A percentile compares a stretch with the other conserved stretches of the same genome.
These are phyloP conservation scores for Philereme vetulata DNA, from an alignment of 2,888 invertebrate species.

Conservation along the genomic window DNA sequence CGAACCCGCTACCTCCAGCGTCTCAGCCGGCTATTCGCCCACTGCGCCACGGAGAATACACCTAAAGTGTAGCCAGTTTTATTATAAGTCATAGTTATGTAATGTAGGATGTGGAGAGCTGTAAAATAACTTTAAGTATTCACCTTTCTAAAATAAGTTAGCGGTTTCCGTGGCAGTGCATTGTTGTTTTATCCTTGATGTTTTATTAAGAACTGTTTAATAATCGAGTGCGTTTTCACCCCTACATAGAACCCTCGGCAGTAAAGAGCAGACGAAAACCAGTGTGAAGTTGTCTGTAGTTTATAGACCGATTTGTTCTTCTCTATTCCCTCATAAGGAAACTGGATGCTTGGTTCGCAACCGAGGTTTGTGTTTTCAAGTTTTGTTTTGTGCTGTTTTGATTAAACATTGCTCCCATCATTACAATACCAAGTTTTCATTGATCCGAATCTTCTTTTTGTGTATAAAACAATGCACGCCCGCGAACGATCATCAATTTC, in stretches of 20 bases:
- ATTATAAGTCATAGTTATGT: constrained; percentile 66
- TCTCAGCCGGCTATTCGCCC: too few species aligned
- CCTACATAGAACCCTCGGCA: constrained; percentile 12
- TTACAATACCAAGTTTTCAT: constrained; percentile 14
- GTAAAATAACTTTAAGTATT: constrained; percentile 63
- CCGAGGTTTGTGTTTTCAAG: neutral
- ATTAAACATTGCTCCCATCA: constrained; percentile 5
- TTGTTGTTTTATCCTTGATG: constrained; percentile 26
- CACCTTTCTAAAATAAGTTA: constrained; percentile 53
- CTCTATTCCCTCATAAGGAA: constrained; percentile 1
- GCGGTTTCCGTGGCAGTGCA: constrained; percentile 60
- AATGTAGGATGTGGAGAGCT: constrained; percentile 67
- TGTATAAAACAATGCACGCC: constrained; percentile 18
- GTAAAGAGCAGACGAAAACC: constrained; percentile 15
- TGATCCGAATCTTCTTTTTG: constrained; percentile 10
- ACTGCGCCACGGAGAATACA: too few species aligned
- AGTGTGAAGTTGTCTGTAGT: constrained; percentile 21
- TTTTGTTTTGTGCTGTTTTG: constrained; percentile 7
- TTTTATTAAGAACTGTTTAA: constrained; percentile 18
- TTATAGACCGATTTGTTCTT: constrained; percentile 21
- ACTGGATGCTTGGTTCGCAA: constrained; percentile 2
- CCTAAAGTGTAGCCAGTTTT: constrained; percentile 53
- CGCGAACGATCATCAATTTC: constrained; percentile 28
- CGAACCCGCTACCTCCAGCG: too few species aligned
- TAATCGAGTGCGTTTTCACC: constrained; percentile 19